phyloP scores from a whole-genome alignment of 37 sponge, comb jelly and placozoan species.

The Petrosia ficiformis region DNA sequence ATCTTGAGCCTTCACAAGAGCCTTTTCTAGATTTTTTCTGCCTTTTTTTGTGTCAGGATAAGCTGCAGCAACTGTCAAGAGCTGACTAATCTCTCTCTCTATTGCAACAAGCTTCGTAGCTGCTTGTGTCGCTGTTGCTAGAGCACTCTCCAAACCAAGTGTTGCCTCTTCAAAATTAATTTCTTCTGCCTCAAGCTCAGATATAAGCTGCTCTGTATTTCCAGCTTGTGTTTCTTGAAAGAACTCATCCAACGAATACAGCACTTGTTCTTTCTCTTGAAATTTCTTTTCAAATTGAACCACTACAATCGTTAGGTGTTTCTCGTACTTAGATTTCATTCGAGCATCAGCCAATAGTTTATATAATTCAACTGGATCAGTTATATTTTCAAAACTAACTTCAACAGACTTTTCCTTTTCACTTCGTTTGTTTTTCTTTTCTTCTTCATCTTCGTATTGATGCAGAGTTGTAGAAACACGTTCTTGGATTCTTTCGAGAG shows the following conservation, averaged over 20 bases:
- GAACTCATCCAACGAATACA: constrained; percentile 42
- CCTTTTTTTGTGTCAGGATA: constrained; percentile 71
- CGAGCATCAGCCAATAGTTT: constrained; percentile 40
- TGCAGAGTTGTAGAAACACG: constrained; percentile 29
- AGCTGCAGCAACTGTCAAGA: constrained; percentile 33
- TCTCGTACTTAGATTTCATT: constrained; percentile 39
- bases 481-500: constrained; percentile 48
- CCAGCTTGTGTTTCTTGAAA: constrained; percentile 27
- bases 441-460: constrained; percentile 22
- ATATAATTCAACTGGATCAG: constrained; percentile 45
- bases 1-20: constrained; percentile 66
- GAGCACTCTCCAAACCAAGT: constrained; percentile 39
- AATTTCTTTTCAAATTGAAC: constrained; percentile 45
- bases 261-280: constrained; percentile 37
- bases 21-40: constrained; percentile 65
- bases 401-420: neutral
- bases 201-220: constrained; percentile 7
- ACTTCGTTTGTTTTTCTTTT: neutral
- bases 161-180: constrained; percentile 52
- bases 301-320: constrained; percentile 41
- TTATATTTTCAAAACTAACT: constrained; percentile 23
- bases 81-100: constrained; percentile 54
- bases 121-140: constrained; percentile 40
- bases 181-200: constrained; percentile 33
- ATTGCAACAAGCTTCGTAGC: constrained; percentile 29